Percentiles rank a stretch among this genome's conserved stretches.
Conservation (phyloP, 2,797 vertebrate species). For the Otolemur crassicaudatus region DNA sequence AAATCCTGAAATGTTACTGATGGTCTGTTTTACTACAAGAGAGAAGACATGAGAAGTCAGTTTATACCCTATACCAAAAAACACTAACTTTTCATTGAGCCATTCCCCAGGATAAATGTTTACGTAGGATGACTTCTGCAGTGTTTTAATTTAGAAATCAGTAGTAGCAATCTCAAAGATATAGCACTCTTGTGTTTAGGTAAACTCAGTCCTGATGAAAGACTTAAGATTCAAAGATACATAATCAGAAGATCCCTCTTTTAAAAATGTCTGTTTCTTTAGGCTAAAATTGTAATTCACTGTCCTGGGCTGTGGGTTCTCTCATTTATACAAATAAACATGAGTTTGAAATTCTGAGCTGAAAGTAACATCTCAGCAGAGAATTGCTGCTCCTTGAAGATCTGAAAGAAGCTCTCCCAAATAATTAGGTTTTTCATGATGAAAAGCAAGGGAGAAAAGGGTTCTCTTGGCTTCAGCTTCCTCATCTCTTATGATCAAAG, state of each 20-base stretch:
- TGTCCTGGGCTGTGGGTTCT: not conserved
- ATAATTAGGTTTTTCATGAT: not conserved
- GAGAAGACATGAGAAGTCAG: conserved; percentile 61
- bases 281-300: not conserved
- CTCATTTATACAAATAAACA: not conserved
- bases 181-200: not conserved
- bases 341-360: conserved; percentile 4
- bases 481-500: not conserved
- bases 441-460: not conserved
- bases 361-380: not conserved
- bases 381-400: not conserved
- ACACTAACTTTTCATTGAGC: not conserved
- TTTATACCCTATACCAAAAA: not conserved
- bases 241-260: not conserved
- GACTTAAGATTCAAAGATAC: not conserved
- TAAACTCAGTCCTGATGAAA: conserved; percentile 20
- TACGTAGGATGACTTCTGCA: not conserved
- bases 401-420: not conserved
- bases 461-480: not conserved
- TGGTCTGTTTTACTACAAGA: conserved; percentile 83
- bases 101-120: not conserved
- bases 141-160: conserved; percentile 43
- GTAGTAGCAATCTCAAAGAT: not conserved
- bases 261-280: not conserved
- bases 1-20: conserved; percentile 86